A percentile compares a stretch with the other conserved stretches of the same genome.
phyloP scores from a whole-genome alignment of 2,797 vertebrate genomes.

The Chloroceryle inda region DNA sequence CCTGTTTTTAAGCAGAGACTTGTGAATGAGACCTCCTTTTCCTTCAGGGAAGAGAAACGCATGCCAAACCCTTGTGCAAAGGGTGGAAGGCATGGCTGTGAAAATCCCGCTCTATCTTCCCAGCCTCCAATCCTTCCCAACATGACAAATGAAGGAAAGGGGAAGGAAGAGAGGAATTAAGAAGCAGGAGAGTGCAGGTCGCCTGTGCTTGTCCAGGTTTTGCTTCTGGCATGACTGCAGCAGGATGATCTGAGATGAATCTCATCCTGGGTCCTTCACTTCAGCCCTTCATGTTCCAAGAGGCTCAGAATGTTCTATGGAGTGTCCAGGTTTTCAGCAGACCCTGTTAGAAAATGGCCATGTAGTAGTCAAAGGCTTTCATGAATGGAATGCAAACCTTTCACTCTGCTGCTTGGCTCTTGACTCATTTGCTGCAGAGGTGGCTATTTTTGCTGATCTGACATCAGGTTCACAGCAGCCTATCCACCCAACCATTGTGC shows the following conservation, averaged over 20 bases:
- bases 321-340: conserved; percentile 24
- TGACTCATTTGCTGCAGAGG: conserved; percentile 61
- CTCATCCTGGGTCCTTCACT: background rate
- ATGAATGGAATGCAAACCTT: background rate
- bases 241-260: background rate
- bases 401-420: background rate
- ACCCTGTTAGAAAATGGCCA: background rate
- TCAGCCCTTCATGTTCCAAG: conserved; percentile 25
- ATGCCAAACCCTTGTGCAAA: accelerated
- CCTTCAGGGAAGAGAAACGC: background rate
- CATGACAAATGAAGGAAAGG: accelerated
- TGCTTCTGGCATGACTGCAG: background rate
- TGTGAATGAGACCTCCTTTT: background rate
- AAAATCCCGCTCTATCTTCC: background rate
- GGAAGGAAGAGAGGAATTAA: background rate
- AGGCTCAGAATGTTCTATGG: background rate
- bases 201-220: accelerated
- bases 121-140: background rate
- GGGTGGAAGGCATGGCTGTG: background rate
- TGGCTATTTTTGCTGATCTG: conserved; percentile 81
- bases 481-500: conserved; percentile 45
- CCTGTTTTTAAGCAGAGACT: background rate
- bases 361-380: background rate
- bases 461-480: conserved; percentile 78
- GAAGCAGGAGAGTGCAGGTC: accelerated